These are phyloP conservation scores for Oenanthe oenanthe DNA, from an alignment of 2,113 vertebrate species.

Conservation along the genomic window DNA sequence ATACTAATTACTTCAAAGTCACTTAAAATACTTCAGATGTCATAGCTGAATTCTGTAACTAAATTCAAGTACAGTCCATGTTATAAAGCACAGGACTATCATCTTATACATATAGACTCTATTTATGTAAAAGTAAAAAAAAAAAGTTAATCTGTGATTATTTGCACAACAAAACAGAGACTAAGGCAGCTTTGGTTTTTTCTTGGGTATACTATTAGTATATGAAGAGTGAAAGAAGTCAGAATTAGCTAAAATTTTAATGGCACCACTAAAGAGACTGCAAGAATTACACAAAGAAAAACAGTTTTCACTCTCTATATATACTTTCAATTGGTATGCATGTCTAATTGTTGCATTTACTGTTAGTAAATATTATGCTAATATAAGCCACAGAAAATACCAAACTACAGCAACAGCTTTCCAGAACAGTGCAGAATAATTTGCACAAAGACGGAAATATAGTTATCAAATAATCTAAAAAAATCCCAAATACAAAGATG, in stretches of 20 bases:
- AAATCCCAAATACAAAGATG: neutral
- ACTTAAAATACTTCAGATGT: neutral
- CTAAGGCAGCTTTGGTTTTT: neutral
- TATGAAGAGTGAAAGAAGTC: neutral
- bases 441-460: neutral
- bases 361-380: neutral
- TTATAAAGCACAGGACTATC: neutral
- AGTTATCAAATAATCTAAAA: neutral
- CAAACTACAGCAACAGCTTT: neutral
- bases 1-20: neutral
- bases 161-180: neutral
- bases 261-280: neutral
- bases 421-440: neutral
- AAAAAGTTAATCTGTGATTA: neutral
- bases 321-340: neutral
- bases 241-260: neutral
- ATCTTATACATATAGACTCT: neutral
- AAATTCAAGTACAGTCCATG: neutral
- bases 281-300: neutral
- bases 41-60: neutral
- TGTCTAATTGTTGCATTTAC: neutral
- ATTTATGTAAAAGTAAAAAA: neutral
- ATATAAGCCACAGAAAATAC: neutral
- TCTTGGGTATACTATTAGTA: neutral
- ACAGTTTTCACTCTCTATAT: neutral